Evolutionary conservation across 2,888 invertebrate genomes (phyloP), one percentile per base, ranked within the genome.

Genomic region (Apotomis betuletana): DNA sequence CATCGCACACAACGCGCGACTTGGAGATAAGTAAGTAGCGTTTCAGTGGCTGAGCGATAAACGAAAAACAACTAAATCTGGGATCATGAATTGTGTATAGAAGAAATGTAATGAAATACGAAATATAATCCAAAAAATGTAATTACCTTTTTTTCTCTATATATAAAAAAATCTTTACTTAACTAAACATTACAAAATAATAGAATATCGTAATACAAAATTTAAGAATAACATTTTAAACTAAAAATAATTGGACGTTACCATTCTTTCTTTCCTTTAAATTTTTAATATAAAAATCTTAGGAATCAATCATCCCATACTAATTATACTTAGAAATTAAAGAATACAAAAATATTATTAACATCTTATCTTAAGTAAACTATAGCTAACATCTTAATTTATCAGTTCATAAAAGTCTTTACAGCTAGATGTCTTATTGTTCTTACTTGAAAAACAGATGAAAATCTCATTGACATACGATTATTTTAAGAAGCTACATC

Each of bases 241-340:
- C 83, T 85, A 86, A 82, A 84, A 82, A 81, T 86, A 85, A 73
- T 85, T 91, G 91, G 91, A 91, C 91, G 91, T 83, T 80, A 87
- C 84, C 90, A 90, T 86, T 87, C 89, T 88, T 85, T 81, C 89
- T 74, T 77, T 87, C 91, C 90, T 86, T 78, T 74, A 87, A 92
- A 92, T 91, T 90, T 92, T 92, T 92, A 92, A 92, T 92, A 92
- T 92, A 92, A 92, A 92, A 92, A 92, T 91, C 90, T 88, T 87
- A 81, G 90, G 91, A 87, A 79, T 76, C 86, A 87, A 75, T 76
- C 87, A 81, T 82, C 77, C 81, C 79, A 74, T 67, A n/a, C 64
- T 70, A 65, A 67, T 74, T 75, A 74, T 77, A 73, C 78, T 81
- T 75, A 81, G 82, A 49, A 3, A 83, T 83, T 82, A 83, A 82